A percentile compares a stretch with the other conserved stretches of the same genome.
phyloP scores from a whole-genome alignment of 2,888 invertebrate genomes.

The Capitulum mitella region DNA sequence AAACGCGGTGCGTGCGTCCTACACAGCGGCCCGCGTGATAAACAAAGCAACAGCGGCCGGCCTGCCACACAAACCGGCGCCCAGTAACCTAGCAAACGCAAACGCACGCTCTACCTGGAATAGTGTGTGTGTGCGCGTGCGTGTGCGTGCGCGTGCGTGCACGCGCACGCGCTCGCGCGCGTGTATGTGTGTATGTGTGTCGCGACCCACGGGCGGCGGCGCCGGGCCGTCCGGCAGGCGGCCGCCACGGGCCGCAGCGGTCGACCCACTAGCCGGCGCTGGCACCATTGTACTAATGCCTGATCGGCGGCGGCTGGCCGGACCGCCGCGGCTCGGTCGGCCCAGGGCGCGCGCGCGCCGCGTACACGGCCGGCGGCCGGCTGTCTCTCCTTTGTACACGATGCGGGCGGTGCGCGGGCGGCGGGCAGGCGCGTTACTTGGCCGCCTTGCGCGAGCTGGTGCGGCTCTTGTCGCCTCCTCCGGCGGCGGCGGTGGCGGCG shows the following conservation, averaged over 20 bases:
- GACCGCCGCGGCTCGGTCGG: too few relatives aligned
- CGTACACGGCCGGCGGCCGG: background rate
- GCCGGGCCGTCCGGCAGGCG: background rate
- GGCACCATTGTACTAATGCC: too few relatives aligned
- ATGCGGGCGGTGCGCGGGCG: background rate
- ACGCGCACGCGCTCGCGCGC: too few relatives aligned
- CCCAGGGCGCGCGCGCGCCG: background rate
- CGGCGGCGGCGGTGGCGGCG: background rate
- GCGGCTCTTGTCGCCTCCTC: background rate
- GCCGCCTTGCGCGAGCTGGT: conserved; percentile 11
- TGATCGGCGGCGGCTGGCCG: too few relatives aligned
- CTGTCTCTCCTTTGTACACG: conserved; percentile 17
- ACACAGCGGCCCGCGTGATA: background rate
- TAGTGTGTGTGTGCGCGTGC: background rate
- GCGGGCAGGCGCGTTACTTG: background rate
- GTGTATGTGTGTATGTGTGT: background rate
- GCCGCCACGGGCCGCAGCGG: background rate
- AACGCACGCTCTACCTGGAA: conserved; percentile 14
- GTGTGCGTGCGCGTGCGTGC: background rate
- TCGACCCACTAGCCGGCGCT: too few relatives aligned
- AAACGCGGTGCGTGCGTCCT: background rate
- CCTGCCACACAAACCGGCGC: background rate
- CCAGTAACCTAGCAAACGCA: conserved; percentile 1
- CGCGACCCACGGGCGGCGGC: background rate
- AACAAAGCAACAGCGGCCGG: background rate